Evolutionary conservation across 2,797 vertebrate species (phyloP).

Genomic region (Poecilia wingei): DNA sequence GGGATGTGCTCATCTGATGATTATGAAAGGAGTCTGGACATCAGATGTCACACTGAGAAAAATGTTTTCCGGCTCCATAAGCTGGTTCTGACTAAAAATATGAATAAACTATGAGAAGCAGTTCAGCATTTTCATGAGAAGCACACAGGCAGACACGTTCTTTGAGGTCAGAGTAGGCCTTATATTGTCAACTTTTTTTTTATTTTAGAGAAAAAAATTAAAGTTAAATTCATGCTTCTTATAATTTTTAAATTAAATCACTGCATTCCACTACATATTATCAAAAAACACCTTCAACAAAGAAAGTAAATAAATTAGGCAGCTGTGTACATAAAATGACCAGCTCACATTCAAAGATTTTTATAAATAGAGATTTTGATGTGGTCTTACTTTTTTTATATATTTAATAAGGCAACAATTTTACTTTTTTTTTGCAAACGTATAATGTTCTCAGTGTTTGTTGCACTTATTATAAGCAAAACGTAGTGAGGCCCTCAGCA

Average conservation of each 20-base stretch:
- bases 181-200: not conserved
- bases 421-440: not conserved
- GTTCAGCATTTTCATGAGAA: not conserved
- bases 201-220: not conserved
- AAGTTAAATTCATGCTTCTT: not conserved
- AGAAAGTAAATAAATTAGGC: not conserved
- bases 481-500: not conserved
- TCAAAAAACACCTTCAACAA: not conserved
- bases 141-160: not conserved
- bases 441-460: not conserved
- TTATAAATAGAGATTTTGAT: not conserved
- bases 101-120: not conserved
- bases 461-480: not conserved
- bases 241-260: not conserved
- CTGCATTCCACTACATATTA: not conserved
- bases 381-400: not conserved
- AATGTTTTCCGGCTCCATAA: not conserved
- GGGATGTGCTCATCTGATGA: not conserved
- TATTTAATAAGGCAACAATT: not conserved
- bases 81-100: not conserved
- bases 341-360: not conserved
- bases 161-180: not conserved
- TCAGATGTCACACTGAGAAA: not conserved
- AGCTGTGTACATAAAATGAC: not conserved
- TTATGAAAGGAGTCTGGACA: slow-evolving; percentile 2